phyloP scores from a whole-genome alignment of 2,113 vertebrate species.

The Sinocyclocheilus rhinocerous region DNA sequence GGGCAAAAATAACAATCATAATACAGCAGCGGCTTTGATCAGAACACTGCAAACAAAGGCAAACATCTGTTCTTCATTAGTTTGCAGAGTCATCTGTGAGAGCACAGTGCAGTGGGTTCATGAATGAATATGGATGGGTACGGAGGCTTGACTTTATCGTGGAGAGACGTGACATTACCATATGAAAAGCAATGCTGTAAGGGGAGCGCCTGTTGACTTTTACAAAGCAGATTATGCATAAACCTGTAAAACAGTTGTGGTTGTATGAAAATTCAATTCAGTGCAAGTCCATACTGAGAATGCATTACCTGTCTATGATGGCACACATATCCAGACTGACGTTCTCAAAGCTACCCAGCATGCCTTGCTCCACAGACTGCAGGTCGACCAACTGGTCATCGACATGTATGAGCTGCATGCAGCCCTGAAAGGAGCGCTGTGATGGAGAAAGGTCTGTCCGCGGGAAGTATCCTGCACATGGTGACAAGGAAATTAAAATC shows the following conservation, averaged over 20 bases:
- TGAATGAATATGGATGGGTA: neutral
- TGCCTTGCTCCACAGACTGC: constrained; percentile 84
- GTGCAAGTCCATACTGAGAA: neutral
- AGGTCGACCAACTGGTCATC: constrained; percentile 91
- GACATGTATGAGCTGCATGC: constrained; percentile 95
- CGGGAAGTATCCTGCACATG: constrained; percentile 80
- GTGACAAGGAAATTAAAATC: constrained; percentile 38
- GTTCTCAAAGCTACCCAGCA: constrained; percentile 89
- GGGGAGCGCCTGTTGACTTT: neutral
- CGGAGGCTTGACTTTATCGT: neutral
- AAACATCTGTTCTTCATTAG: constrained; percentile 18
- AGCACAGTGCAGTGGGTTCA: neutral
- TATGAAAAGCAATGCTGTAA: neutral
- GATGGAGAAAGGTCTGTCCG: constrained; percentile 69
- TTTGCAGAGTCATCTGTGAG: neutral
- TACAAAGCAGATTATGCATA: constrained; percentile 16
- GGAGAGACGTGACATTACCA: neutral
- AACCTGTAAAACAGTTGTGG: neutral
- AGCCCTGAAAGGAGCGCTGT: constrained; percentile 93
- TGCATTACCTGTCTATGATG: constrained; percentile 89
- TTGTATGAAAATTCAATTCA: neutral
- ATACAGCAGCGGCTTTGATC: neutral
- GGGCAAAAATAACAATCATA: neutral
- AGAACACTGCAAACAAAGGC: constrained; percentile 12
- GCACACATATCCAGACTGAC: constrained; percentile 97